These are phyloP conservation scores for Melierax canorus DNA, from an alignment of 2,113 vertebrate species.

Conservation along the genomic window DNA sequence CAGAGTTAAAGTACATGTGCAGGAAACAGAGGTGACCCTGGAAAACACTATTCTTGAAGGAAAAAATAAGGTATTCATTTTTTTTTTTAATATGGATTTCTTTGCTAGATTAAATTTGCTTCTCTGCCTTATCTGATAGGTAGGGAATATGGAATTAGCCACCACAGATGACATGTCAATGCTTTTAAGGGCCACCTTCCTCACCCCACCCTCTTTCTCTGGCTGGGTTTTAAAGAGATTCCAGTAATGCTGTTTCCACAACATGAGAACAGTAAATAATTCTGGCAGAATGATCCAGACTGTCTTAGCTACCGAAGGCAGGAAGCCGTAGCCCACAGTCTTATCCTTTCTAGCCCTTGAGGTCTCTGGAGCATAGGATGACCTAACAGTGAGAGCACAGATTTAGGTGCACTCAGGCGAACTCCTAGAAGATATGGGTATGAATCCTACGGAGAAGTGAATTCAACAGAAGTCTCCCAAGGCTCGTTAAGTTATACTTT, in stretches of 20 bases:
- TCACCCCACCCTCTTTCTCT: background rate
- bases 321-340: background rate
- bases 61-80: conserved; percentile 70
- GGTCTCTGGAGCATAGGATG: background rate
- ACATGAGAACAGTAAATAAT: background rate
- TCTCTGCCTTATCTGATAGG: background rate
- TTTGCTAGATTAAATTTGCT: background rate
- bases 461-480: background rate
- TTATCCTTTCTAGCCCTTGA: background rate
- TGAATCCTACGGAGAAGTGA: background rate
- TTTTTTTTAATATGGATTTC: background rate
- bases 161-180: background rate
- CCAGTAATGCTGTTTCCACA: background rate
- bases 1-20: conserved; percentile 77
- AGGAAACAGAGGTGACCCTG: conserved; percentile 66
- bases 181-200: background rate
- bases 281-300: background rate
- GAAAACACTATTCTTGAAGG: conserved; percentile 84
- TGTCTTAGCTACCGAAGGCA: background rate
- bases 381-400: background rate
- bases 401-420: background rate
- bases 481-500: background rate
- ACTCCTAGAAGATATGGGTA: background rate
- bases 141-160: background rate
- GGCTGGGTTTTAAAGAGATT: background rate